phyloP scores from a whole-genome alignment of 2,888 invertebrate species.

The Eudasyphora cyanicolor region DNA sequence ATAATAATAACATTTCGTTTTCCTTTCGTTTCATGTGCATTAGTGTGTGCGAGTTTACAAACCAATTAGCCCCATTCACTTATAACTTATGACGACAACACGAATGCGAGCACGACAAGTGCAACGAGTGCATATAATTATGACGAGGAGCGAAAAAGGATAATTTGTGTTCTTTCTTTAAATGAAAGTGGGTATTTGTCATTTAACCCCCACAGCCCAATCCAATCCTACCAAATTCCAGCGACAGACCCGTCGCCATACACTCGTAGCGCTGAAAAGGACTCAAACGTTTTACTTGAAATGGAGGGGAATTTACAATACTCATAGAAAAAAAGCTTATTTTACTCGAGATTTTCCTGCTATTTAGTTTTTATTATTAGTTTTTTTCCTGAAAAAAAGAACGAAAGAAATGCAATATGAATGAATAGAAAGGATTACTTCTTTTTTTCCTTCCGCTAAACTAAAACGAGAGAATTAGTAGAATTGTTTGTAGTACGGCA shows the following conservation, averaged over 20 bases:
- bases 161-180: no score
- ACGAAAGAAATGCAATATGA: not conserved
- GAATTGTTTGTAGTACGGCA: conserved; percentile 7
- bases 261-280: not conserved
- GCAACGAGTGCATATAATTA: not conserved
- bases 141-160: no score
- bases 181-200: not conserved
- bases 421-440: conserved; percentile 13
- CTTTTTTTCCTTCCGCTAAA: no score
- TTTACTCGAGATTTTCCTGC: conserved; percentile 62
- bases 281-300: not conserved
- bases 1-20: conserved; percentile 3
- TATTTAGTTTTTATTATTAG: conserved; percentile 57
- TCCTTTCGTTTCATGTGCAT: conserved; percentile 12
- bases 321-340: conserved; percentile 19
- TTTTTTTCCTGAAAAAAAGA: conserved; percentile 43
- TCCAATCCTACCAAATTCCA: no score
- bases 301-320: not conserved
- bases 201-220: not conserved
- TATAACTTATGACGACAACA: not conserved
- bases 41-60: conserved; percentile 9
- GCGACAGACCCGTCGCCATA: not conserved
- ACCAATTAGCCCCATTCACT: conserved; percentile 30
- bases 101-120: not conserved
- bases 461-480: conserved; percentile 19